Conservation (phyloP, 2,888 invertebrate species). For the Nomada flava region DNA sequence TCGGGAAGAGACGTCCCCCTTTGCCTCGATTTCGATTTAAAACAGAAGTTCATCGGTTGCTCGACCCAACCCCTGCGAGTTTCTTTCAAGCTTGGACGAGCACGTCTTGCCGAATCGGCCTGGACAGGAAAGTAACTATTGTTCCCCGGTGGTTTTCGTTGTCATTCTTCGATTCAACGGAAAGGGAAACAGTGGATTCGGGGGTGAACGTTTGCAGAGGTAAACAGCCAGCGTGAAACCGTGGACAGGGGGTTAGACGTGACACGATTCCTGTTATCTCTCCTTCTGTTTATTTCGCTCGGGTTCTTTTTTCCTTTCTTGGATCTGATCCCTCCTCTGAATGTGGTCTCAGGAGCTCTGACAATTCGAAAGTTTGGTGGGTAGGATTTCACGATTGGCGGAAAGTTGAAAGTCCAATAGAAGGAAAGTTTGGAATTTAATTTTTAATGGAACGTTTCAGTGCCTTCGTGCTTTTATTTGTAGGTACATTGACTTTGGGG, state of each 20-base stretch:
- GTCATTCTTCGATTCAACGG: slow-evolving; percentile 51
- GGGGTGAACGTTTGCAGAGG: slow-evolving; percentile 48
- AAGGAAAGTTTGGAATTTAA: too few species aligned
- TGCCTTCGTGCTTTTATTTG: too few species aligned
- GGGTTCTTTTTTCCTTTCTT: background rate
- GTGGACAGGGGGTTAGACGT: slow-evolving; percentile 19
- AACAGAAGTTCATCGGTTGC: slow-evolving; percentile 48
- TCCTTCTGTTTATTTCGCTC: background rate
- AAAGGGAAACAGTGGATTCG: slow-evolving; percentile 52
- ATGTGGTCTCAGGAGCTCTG: too few species aligned
- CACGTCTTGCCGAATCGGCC: slow-evolving; percentile 27
- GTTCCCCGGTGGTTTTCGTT: slow-evolving; percentile 47
- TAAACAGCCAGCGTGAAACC: slow-evolving; percentile 52
- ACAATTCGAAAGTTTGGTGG: too few species aligned
- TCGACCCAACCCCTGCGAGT: background rate
- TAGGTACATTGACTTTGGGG: too few species aligned
- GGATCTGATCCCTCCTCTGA: background rate
- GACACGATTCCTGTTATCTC: slow-evolving; percentile 23
- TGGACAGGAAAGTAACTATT: slow-evolving; percentile 41
- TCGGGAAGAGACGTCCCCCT: slow-evolving; percentile 14
- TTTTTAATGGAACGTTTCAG: too few species aligned
- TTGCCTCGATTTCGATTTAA: slow-evolving; percentile 66
- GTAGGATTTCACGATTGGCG: too few species aligned
- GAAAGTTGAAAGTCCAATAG: too few species aligned
- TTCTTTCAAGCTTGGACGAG: slow-evolving; percentile 34